Evolutionary conservation across 2,797 vertebrate genomes (phyloP).

Genomic region (Paramormyrops hopkinsi): DNA sequence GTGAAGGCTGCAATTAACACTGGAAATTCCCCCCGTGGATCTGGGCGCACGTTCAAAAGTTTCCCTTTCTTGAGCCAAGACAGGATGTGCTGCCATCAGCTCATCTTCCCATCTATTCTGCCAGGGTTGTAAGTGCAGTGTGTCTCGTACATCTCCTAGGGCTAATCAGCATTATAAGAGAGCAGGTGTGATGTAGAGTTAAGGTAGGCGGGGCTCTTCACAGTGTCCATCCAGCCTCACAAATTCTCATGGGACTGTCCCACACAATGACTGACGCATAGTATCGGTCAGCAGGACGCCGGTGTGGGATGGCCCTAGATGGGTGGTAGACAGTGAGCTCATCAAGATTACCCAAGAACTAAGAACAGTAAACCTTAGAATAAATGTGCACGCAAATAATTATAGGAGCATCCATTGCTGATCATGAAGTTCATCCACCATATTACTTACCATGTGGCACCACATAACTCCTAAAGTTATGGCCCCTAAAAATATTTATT

Average conservation of each 20-base stretch:
- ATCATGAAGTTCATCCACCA: background rate
- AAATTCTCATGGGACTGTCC: background rate
- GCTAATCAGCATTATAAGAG: background rate
- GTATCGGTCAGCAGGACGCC: background rate
- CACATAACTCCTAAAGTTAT: background rate
- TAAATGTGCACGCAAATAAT: background rate
- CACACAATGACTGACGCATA: background rate
- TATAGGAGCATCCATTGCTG: background rate
- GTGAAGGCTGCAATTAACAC: background rate
- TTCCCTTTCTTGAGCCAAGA: background rate
- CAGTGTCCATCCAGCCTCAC: background rate
- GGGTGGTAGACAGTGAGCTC: background rate
- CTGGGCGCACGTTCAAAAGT: background rate
- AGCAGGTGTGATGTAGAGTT: background rate
- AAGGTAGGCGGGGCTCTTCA: background rate
- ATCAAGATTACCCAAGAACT: background rate
- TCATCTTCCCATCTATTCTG: background rate
- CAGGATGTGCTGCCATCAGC: background rate
- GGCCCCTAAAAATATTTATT: background rate
- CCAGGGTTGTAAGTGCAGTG: background rate
- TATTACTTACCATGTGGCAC: background rate
- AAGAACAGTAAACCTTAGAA: background rate
- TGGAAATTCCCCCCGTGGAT: background rate
- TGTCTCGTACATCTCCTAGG: background rate
- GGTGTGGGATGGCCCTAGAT: background rate